Conservation (phyloP, 2,797 vertebrate species). For the Oryzias dopingdopingensis region DNA sequence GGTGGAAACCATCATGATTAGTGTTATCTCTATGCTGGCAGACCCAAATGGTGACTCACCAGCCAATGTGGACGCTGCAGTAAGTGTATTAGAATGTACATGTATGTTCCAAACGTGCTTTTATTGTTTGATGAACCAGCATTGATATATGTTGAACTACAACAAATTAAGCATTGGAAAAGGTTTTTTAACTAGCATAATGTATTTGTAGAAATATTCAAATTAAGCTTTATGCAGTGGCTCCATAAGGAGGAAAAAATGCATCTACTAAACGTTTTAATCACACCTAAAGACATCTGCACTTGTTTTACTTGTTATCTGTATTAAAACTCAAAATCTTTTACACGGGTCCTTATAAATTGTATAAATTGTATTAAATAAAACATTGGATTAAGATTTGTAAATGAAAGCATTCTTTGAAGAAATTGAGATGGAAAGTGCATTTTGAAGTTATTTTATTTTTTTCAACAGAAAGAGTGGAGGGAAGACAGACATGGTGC, state of each 20-base stretch:
- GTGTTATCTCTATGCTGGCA: constrained; percentile 99
- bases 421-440: too few species aligned
- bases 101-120: neutral
- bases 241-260: neutral
- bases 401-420: neutral
- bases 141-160: neutral
- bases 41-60: constrained; percentile 99
- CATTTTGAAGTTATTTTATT: neutral
- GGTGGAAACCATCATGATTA: constrained; percentile 99
- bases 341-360: neutral
- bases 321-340: too few species aligned
- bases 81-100: constrained; percentile 68
- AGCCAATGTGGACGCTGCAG: constrained; percentile 97
- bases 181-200: too few species aligned
- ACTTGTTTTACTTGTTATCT: too few species aligned
- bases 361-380: neutral
- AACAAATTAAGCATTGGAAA: neutral
- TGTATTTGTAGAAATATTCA: too few species aligned
- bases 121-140: neutral
- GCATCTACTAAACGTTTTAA: neutral
- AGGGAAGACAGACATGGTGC: constrained; percentile 98
- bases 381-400: neutral
- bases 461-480: constrained; percentile 92
- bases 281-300: too few species aligned
- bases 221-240: neutral